Evolutionary conservation across 92 coral and sea anemone species (phyloP).

Genomic region (Siderastrea radians): DNA sequence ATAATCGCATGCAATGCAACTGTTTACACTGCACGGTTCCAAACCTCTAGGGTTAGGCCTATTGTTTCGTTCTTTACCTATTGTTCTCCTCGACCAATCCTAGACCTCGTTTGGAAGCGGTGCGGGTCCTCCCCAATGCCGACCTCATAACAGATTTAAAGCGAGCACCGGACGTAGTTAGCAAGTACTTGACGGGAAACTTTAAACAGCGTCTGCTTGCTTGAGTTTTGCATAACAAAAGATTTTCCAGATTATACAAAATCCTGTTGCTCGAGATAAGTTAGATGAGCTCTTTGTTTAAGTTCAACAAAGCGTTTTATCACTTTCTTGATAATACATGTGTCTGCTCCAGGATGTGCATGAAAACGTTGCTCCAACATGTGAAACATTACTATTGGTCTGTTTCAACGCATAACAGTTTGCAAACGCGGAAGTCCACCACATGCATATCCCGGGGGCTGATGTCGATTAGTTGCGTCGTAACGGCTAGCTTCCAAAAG

Average conservation of each 20-base stretch:
- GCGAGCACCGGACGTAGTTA: conserved; percentile 19
- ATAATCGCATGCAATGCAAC: neutral
- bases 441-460: too few relatives aligned
- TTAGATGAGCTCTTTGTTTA: neutral
- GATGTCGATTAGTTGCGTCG: too few relatives aligned
- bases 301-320: neutral
- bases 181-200: conserved; percentile 8
- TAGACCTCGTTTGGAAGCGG: too few relatives aligned
- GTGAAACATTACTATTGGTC: too few relatives aligned
- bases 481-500: too few relatives aligned
- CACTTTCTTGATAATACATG: neutral
- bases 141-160: conserved; percentile 3
- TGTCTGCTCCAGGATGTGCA: neutral
- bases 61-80: too few relatives aligned
- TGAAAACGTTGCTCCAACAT: too few relatives aligned
- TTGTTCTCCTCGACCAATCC: too few relatives aligned
- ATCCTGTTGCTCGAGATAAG: neutral
- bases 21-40: too few relatives aligned
- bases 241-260: conserved; percentile 11
- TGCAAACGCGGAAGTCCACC: too few relatives aligned
- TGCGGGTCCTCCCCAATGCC: neutral
- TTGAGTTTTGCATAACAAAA: conserved; percentile 31
- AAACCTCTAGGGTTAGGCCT: too few relatives aligned
- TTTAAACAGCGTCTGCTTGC: conserved; percentile 22
- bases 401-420: too few relatives aligned